These are phyloP conservation scores for Brachyptera risi DNA, from an alignment of 2,888 invertebrate genomes.

Conservation along the genomic window DNA sequence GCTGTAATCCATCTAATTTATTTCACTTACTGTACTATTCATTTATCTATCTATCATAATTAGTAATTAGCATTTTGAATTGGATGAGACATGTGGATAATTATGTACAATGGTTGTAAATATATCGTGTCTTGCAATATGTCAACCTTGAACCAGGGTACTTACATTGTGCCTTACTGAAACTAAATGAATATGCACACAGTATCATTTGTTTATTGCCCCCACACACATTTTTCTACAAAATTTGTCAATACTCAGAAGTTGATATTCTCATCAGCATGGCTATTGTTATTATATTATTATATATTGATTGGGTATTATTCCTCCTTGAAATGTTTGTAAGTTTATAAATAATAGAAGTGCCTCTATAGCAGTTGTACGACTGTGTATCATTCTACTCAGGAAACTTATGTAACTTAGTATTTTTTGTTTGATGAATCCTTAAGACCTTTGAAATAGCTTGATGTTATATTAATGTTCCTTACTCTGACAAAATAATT, in stretches of 20 bases:
- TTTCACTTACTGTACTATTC: too few species aligned
- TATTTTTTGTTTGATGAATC: constrained; percentile 3
- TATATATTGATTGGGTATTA: neutral
- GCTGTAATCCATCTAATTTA: too few species aligned
- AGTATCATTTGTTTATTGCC: neutral
- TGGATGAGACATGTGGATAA: too few species aligned
- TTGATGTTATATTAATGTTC: too few species aligned
- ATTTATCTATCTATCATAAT: too few species aligned
- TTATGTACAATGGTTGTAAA: too few species aligned
- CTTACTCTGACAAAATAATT: neutral
- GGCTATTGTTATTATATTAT: neutral
- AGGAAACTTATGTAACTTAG: constrained; percentile 14
- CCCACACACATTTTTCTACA: too few species aligned
- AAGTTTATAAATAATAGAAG: too few species aligned
- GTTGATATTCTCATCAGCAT: neutral
- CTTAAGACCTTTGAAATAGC: neutral
- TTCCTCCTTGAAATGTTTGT: neutral
- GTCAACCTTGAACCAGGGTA: neutral
- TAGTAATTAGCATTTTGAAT: too few species aligned
- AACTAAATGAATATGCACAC: neutral
- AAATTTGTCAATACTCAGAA: neutral
- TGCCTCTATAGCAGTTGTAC: neutral
- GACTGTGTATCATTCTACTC: too few species aligned
- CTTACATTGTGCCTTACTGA: constrained; percentile 1
- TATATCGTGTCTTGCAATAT: neutral